Conservation (phyloP, 2,797 vertebrate species). For the Parambassis ranga region DNA sequence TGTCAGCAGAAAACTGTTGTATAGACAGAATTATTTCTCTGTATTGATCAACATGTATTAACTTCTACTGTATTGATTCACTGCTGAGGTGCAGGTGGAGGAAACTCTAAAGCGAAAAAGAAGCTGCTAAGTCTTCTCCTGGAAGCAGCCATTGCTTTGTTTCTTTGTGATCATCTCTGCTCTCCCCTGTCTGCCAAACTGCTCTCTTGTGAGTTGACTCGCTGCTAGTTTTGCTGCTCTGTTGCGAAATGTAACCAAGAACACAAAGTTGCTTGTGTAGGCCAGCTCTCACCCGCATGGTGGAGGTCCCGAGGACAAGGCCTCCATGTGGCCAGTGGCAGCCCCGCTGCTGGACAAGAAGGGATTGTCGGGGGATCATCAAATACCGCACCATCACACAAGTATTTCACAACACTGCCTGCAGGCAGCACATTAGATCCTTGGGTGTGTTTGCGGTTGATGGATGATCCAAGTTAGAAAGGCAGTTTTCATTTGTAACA, state of each 20-base stretch:
- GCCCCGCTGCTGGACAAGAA: background rate
- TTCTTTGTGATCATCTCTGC: background rate
- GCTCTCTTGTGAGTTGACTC: conserved; percentile 26
- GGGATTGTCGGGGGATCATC: conserved; percentile 52
- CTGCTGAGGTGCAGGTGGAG: background rate
- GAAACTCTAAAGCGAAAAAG: no score
- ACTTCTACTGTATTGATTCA: background rate
- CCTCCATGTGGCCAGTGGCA: conserved; percentile 15
- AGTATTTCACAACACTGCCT: conserved; percentile 84
- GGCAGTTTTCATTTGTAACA: background rate
- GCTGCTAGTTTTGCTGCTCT: conserved; percentile 65
- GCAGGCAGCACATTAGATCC: conserved; percentile 64
- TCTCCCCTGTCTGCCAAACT: background rate
- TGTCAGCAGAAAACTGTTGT: conserved; percentile 11
- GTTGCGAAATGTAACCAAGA: conserved; percentile 67
- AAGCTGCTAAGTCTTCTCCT: background rate
- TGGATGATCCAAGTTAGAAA: conserved; percentile 10
- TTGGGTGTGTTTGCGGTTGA: conserved; percentile 39
- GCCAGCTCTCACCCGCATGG: background rate
- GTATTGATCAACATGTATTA: conserved; percentile 2
- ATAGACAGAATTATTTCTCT: background rate
- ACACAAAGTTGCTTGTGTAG: conserved; percentile 69
- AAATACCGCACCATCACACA: conserved; percentile 74
- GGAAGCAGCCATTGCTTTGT: background rate
- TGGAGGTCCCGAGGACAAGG: conserved; percentile 18